Evolutionary conservation across 2,888 invertebrate genomes (phyloP).

Genomic region (Chrysopilus asiliformis): DNA sequence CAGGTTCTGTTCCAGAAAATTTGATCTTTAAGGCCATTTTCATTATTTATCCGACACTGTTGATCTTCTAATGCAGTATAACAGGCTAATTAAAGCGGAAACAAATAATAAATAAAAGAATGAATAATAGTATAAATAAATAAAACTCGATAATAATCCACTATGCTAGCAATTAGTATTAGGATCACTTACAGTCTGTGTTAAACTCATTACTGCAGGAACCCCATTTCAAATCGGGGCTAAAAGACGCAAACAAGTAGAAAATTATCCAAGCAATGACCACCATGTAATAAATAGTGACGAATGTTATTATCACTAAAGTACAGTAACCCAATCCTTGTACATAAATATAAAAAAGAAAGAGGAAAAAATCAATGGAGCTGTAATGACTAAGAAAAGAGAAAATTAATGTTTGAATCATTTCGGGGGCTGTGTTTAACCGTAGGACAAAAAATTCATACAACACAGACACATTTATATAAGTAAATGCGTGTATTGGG

Average conservation of each 20-base stretch:
- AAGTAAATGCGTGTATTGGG: no score
- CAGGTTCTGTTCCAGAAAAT: constrained; percentile 44
- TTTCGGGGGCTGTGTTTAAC: neutral
- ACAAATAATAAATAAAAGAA: constrained; percentile 9
- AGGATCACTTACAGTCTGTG: constrained; percentile 40
- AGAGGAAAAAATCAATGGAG: no score
- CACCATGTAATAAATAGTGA: constrained; percentile 67
- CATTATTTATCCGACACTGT: constrained; percentile 37
- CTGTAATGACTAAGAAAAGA: constrained; percentile 2
- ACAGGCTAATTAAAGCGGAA: constrained; percentile 38
- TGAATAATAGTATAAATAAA: constrained; percentile 11
- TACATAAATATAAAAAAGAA: no score
- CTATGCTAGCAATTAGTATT: constrained; percentile 5
- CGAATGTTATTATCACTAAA: constrained; percentile 53
- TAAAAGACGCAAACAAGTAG: constrained; percentile 58
- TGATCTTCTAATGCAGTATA: constrained; percentile 50
- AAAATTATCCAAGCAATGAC: constrained; percentile 66
- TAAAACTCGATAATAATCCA: constrained; percentile 1
- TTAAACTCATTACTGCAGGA: constrained; percentile 51
- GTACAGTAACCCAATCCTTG: constrained; percentile 53
- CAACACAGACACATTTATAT: neutral
- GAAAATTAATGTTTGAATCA: constrained; percentile 9
- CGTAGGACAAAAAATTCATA: neutral
- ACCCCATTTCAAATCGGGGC: constrained; percentile 51
- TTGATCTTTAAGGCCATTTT: constrained; percentile 27